These are phyloP conservation scores for Halotydeus destructor DNA, from an alignment of 1,140 invertebrate species.

Conservation along the genomic window DNA sequence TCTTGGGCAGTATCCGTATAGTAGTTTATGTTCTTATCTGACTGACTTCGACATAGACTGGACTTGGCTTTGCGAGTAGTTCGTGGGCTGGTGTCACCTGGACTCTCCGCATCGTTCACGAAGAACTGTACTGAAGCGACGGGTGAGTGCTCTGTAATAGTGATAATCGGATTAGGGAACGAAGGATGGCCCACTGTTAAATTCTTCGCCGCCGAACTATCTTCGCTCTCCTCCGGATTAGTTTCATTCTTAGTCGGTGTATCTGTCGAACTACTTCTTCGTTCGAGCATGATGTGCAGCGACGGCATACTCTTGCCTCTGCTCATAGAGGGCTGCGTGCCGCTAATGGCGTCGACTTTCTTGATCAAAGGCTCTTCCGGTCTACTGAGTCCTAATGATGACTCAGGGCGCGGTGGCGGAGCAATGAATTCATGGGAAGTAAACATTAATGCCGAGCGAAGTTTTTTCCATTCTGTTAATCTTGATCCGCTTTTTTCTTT, in stretches of 20 bases:
- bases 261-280: not conserved
- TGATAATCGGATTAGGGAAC: constrained; percentile 77
- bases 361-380: constrained; percentile 18
- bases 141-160: constrained; percentile 81
- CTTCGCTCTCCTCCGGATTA: too few species aligned
- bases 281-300: constrained; percentile 25
- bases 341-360: constrained; percentile 10
- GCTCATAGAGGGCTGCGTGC: constrained; percentile 30
- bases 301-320: constrained; percentile 90
- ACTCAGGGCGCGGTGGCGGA: constrained; percentile 35
- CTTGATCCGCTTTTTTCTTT: not conserved
- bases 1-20: constrained; percentile 49
- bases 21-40: constrained; percentile 83
- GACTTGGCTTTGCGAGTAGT: not conserved
- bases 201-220: too few species aligned
- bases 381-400: constrained; percentile 35
- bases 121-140: constrained; percentile 20
- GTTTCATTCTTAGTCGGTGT: not conserved
- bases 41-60: constrained; percentile 45
- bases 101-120: constrained; percentile 16
- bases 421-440: not conserved
- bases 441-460: not conserved
- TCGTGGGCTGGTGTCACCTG: constrained; percentile 6
- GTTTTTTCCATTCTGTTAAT: not conserved
- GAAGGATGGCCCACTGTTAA: too few species aligned